Evolutionary conservation across 2,113 vertebrate genomes (phyloP).

Genomic region (Pogonocichla stellata): DNA sequence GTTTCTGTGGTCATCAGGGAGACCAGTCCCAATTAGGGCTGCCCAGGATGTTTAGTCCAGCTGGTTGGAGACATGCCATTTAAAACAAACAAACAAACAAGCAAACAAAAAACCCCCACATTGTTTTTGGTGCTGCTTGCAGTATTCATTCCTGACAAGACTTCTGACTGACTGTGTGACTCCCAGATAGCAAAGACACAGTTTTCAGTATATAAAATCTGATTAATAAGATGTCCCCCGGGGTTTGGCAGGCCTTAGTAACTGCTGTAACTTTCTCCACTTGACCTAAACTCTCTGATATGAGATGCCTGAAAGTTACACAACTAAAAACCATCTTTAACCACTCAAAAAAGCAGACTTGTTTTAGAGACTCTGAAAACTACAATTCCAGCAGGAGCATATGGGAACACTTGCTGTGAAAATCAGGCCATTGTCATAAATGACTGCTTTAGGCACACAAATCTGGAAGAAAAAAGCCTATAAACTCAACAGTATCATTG

Average conservation of each 20-base stretch:
- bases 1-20: not conserved
- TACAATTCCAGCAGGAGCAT: not conserved
- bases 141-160: not conserved
- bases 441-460: not conserved
- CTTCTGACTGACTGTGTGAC: not conserved
- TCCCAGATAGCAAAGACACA: not conserved
- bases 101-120: not conserved
- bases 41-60: not conserved
- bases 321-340: constrained; percentile 45
- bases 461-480: not conserved
- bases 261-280: constrained; percentile 37
- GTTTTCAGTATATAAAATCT: constrained; percentile 25
- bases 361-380: constrained; percentile 6
- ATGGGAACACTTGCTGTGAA: constrained; percentile 5
- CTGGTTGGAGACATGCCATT: not conserved
- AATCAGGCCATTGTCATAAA: constrained; percentile 11
- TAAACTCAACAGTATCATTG: not conserved
- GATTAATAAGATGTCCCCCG: constrained; percentile 23
- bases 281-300: constrained; percentile 23
- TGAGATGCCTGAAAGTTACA: constrained; percentile 6
- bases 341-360: not conserved
- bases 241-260: not conserved
- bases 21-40: not conserved
- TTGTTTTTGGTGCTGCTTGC: not conserved
- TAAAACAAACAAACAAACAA: not conserved